These are phyloP conservation scores for Lathronympha strigana DNA, from an alignment of 2,888 invertebrate species.

Conservation along the genomic window DNA sequence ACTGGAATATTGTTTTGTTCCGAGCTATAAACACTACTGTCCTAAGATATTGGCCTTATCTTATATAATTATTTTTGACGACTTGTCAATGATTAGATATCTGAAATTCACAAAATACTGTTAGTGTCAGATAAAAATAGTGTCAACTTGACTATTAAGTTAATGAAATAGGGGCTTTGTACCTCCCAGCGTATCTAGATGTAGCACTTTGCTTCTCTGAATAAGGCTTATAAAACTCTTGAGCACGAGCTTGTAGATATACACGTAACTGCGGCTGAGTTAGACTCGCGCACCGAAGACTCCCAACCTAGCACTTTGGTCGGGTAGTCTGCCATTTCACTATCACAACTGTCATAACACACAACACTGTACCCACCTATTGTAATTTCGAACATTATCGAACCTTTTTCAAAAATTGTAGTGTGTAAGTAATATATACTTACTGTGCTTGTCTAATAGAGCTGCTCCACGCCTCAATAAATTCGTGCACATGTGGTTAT, in stretches of 20 bases:
- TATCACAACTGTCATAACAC: background rate
- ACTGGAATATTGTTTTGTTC: background rate
- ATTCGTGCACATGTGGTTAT: background rate
- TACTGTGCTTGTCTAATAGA: background rate
- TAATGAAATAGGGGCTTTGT: background rate
- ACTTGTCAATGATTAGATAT: background rate
- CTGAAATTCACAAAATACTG: background rate
- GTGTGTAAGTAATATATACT: background rate
- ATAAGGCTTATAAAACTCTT: conserved; percentile 30
- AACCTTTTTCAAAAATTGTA: background rate
- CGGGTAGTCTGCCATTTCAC: conserved; percentile 14
- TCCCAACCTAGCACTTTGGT: conserved; percentile 22
- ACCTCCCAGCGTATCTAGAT: background rate
- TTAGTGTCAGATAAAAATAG: background rate
- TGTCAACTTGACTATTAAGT: no score
- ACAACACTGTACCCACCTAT: background rate
- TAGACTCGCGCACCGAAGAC: conserved; percentile 11
- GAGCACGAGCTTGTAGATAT: conserved; percentile 42
- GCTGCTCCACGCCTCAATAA: background rate
- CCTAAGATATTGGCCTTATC: background rate
- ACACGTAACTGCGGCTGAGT: background rate
- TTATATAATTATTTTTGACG: no score
- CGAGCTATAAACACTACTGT: background rate
- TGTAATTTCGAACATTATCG: background rate
- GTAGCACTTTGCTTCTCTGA: conserved; percentile 11